A percentile compares a stretch with the other conserved stretches of the same genome.
Evolutionary conservation across 1,140 invertebrate species (phyloP).

Genomic region (Phenacoccus solenopsis): DNA sequence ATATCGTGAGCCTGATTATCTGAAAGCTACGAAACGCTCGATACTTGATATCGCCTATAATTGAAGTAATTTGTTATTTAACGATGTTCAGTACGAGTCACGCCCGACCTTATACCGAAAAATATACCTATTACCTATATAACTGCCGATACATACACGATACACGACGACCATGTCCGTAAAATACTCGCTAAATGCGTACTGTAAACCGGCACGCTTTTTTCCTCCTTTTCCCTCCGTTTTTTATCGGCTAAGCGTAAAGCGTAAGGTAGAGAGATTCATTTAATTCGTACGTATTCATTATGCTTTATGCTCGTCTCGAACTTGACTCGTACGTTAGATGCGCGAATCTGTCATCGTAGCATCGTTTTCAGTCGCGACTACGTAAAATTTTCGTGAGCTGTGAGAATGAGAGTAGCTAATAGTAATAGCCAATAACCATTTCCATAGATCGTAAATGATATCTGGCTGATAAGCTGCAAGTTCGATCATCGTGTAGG

Average conservation of each 20-base stretch:
- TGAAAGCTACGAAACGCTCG: conserved; percentile 5
- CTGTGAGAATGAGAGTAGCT: no score
- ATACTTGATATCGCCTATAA: conserved; percentile 11
- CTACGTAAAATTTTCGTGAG: no score
- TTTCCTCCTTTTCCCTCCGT: neutral
- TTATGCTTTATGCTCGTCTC: neutral
- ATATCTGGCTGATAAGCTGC: no score
- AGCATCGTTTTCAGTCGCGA: no score
- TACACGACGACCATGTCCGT: neutral
- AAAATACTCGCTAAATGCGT: no score
- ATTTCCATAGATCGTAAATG: no score
- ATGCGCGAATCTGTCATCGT: no score
- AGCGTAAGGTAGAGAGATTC: no score
- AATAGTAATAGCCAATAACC: no score
- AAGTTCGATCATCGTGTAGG: no score
- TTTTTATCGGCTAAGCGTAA: no score
- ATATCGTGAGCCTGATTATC: conserved; percentile 15
- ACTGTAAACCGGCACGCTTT: neutral
- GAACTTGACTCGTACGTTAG: no score
- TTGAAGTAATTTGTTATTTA: conserved; percentile 18
- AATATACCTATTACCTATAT: neutral
- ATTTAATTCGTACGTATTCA: neutral
- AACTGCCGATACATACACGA: neutral
- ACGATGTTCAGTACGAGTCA: conserved; percentile 7
- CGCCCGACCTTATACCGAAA: neutral